Base-by-base conservation (phyloP, 2,797 vertebrate species). In the Galago senegalensis region DNA sequence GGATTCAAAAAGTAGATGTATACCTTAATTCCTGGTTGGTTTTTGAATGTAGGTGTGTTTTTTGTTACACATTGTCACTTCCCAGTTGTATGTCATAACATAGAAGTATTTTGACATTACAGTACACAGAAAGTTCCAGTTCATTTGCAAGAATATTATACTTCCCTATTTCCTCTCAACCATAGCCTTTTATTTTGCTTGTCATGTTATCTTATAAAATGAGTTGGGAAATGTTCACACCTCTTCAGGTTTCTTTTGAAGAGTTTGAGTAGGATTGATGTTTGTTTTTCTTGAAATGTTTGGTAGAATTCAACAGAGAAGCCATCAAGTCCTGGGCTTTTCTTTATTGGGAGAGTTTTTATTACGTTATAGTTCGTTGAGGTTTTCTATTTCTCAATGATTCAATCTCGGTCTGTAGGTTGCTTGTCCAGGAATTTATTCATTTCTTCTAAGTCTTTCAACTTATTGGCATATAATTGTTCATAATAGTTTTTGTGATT, bases 71-170 rank as follows among this genome's bases (percentile, higher is more conserved):
- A 77, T 21, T 61, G 25, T 67, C 27, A 85, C 25, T 56, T 81
- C 31, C 61, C 37, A 65, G 31, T 56, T 87, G 29, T 80, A 37
- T 80, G 84, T 82, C 37, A 58, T 60, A 73, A 65, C 49, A 80
- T 12, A 85, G 23, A 87, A 63, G 88, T 88, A 87, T 43, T 91
- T 85, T 69, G 56, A 94, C 56, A 82, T 10, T 53, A 75, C 0
- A 8, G 9, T 72, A 34, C 12, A 58, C 1, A 61, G 3, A 60
- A 58, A 79, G 12, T 70, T 95, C 18, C 9, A 94, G 34, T 34
- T 91, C 34, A 63, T 93, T 86, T 92, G 49, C 25, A 69, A 88
- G 69, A 91, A 61, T 73, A 72, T 93, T 17, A 56, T 31, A 43
- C 8, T 60, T 65, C 60, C 29, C 49, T 16, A 63, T 43, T 61